Evolutionary conservation across 2,888 invertebrate species (phyloP), one percentile per base, ranked within the genome.

Genomic region (Caenorhabditis zanzibari): DNA sequence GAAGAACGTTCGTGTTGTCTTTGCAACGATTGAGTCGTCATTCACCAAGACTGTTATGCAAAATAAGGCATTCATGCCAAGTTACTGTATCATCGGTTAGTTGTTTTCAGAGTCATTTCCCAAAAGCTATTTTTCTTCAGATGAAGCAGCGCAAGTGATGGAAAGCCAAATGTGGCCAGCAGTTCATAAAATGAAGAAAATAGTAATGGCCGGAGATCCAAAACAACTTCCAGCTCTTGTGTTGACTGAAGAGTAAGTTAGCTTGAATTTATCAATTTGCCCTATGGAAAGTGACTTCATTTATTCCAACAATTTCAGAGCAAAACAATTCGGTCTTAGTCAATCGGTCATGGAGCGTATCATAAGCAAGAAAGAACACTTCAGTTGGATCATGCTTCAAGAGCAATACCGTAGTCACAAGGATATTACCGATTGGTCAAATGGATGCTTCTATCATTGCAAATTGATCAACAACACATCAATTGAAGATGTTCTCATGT

Each of bases 181-280:
- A 0, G 52, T 61, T 12, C 1, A 4, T 9, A 26, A 19, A 16
- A 69, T 69, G 69, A 61, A 69, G 12, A 32, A 59, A 16, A 41
- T 77, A 12, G 63, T 77, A 5, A 32, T 77, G 61, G 77, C 77
- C 12, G 77, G 77, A 6, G 77, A 77, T 61, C 77, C 77, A n/a
- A 54, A 52, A 7, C 77, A 77, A 35, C 38, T 77, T 10, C 68
- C 68, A 0, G 68, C 76, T 16, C n/a, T 69, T 0, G 68, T 76
- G 5, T n/a, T 38, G 32, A 47, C 47, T 12, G 19, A 22, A 4
- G 66, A 47, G 66, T 66, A 38, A 38, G 38, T 38, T 1, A 47
- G 64, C 14, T 69, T 16, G 41, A 38, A 12, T 12, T 12, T 38
- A 38, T 38, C 6, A 38, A 38, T 9, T 38, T 38, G 38, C n/a